A percentile compares a stretch with the other conserved stretches of the same genome.
phyloP scores from a whole-genome alignment of 2,113 vertebrate genomes.

The Cercocebus atys region DNA sequence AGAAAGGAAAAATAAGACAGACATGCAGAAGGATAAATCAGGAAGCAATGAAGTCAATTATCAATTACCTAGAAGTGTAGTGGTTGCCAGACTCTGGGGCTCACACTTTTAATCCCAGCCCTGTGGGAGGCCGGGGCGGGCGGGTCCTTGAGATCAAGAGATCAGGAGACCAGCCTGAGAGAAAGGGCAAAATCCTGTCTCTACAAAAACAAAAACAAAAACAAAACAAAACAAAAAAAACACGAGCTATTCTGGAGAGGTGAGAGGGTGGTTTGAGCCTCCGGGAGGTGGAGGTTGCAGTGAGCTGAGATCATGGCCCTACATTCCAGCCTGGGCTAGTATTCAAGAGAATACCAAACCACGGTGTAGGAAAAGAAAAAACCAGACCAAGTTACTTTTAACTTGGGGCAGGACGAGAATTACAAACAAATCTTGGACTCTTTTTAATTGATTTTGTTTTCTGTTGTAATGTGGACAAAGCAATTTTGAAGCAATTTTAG shows the following conservation, averaged over 20 bases:
- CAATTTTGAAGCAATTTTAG: not conserved
- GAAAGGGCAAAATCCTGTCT: too few relatives aligned
- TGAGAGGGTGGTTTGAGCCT: too few relatives aligned
- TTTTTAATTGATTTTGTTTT: not conserved
- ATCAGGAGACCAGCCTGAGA: too few relatives aligned
- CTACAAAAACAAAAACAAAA: too few relatives aligned
- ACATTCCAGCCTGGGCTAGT: not conserved
- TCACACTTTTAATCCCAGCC: too few relatives aligned
- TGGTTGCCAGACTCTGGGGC: too few relatives aligned
- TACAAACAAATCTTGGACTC: not conserved
- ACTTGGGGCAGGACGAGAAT: not conserved
- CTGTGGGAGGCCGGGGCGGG: too few relatives aligned
- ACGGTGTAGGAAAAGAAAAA: not conserved
- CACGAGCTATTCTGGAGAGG: too few relatives aligned
- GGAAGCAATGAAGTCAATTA: not conserved
- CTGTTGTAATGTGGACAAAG: not conserved
- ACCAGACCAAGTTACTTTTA: not conserved
- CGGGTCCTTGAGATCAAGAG: too few relatives aligned
- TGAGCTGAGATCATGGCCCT: too few relatives aligned
- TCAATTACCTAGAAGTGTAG: not conserved
- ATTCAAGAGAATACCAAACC: not conserved
- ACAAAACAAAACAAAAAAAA: too few relatives aligned
- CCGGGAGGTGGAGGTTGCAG: too few relatives aligned
- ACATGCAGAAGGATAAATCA: not conserved
- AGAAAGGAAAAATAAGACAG: not conserved